A percentile compares a stretch with the other conserved stretches of the same genome.
These are phyloP conservation scores for Nannoperca australis DNA, from an alignment of 2,797 vertebrate species.

Conservation along the genomic window DNA sequence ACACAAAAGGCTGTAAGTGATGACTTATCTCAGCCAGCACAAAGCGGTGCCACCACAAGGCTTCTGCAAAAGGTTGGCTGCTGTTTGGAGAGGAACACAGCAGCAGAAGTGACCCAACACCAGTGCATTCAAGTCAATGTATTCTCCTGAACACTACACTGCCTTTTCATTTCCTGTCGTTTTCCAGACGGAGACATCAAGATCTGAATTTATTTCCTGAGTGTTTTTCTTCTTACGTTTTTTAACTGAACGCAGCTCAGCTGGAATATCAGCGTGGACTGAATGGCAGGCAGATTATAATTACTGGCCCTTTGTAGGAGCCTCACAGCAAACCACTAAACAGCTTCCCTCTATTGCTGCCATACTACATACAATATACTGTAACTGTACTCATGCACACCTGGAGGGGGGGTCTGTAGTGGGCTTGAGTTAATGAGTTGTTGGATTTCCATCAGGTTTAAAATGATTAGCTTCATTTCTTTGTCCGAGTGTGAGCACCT, in stretches of 20 bases:
- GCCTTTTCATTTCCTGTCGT: constrained; percentile 2
- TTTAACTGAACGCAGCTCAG: neutral
- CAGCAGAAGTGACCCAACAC: neutral
- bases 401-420: neutral
- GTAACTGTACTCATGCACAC: neutral
- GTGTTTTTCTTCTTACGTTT: neutral
- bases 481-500: neutral
- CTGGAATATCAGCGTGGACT: constrained; percentile 1
- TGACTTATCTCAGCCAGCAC: constrained; percentile 24
- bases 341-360: neutral
- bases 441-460: neutral
- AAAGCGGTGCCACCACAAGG: constrained; percentile 14
- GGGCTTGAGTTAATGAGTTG: neutral
- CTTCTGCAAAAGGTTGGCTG: constrained; percentile 9
- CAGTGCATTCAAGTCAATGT: neutral
- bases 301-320: constrained; percentile 15
- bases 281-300: constrained; percentile 14
- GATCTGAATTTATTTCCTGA: constrained; percentile 11
- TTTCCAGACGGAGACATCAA: neutral
- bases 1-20: constrained; percentile 31
- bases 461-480: neutral
- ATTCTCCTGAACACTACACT: neutral
- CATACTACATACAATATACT: neutral
- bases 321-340: neutral
- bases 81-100: constrained; percentile 17